phyloP scores from a whole-genome alignment of 2,113 vertebrate species.

The Bos javanicus region DNA sequence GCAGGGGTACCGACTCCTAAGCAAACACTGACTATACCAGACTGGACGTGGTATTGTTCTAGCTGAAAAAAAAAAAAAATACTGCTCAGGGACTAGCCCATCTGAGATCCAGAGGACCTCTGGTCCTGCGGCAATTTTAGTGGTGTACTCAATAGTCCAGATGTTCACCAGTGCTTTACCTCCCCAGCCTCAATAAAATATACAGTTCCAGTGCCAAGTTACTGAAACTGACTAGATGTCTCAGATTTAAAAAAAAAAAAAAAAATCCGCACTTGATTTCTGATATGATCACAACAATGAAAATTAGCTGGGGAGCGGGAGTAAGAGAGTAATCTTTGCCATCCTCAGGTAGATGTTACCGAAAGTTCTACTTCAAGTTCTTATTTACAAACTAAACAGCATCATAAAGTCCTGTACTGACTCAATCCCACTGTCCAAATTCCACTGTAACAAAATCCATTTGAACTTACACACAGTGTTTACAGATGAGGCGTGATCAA shows the following conservation, averaged over 20 bases:
- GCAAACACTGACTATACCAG: neutral
- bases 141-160: neutral
- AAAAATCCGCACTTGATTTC: neutral
- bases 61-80: neutral
- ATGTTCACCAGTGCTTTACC: neutral
- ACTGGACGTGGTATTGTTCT: neutral
- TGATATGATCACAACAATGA: neutral
- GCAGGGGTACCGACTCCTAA: neutral
- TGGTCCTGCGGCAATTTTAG: neutral
- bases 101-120: neutral
- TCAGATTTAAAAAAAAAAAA: neutral
- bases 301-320: neutral
- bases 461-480: neutral
- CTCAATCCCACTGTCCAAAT: slow-evolving; percentile 8
- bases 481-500: neutral
- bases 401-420: neutral
- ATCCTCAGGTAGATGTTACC: neutral
- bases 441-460: neutral
- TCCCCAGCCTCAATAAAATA: neutral
- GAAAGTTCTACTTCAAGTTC: neutral
- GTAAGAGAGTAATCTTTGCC: neutral
- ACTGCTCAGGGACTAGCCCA: neutral
- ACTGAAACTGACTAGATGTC: neutral
- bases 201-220: neutral
- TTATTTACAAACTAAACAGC: slow-evolving; percentile 3